Conservation (phyloP, 2,888 invertebrate species). For the Lobophora halterata region DNA sequence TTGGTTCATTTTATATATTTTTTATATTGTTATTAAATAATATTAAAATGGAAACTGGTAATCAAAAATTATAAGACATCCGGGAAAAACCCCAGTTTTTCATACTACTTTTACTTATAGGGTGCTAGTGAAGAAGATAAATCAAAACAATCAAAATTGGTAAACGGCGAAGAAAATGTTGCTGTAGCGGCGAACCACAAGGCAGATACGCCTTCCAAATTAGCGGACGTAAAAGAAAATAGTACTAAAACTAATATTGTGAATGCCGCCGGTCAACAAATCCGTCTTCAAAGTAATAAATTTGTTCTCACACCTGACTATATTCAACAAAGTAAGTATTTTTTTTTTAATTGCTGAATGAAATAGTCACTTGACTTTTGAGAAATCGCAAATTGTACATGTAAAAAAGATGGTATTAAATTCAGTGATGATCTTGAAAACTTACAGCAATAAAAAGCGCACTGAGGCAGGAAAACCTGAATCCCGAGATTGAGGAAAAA, state of each 20-base stretch:
- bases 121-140: conserved; percentile 59
- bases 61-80: conserved; percentile 12
- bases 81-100: no score
- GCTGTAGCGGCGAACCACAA: conserved; percentile 63
- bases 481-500: conserved; percentile 96
- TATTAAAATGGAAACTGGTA: background rate
- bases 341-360: no score
- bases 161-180: conserved; percentile 71
- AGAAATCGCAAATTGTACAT: no score
- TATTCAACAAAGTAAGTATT: conserved; percentile 93
- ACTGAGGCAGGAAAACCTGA: conserved; percentile 93
- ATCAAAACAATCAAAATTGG: conserved; percentile 58
- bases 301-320: conserved; percentile 95
- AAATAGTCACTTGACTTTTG: no score
- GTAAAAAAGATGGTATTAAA: background rate
- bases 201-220: conserved; percentile 64
- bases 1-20: conserved; percentile 49
- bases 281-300: conserved; percentile 64
- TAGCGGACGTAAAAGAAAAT: conserved; percentile 63
- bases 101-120: conserved; percentile 53
- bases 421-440: background rate
- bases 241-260: conserved; percentile 67
- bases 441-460: conserved; percentile 93
- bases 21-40: conserved; percentile 30
- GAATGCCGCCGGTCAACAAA: conserved; percentile 54